Conservation (phyloP, 1,140 invertebrate species). For the Pseudomyrmex cubaensis region DNA sequence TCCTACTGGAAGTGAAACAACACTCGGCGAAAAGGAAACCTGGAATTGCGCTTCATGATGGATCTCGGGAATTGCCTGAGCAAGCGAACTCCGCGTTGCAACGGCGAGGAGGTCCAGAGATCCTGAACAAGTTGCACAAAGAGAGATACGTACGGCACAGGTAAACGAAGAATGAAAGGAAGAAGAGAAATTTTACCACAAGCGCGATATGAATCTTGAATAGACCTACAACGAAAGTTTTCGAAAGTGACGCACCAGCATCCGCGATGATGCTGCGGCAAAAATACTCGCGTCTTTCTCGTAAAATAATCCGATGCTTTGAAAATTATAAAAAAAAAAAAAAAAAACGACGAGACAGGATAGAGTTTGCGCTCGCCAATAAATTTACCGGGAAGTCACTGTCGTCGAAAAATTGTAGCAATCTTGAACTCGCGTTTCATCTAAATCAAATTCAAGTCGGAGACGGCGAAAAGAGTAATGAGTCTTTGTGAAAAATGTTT, state of each 20-base stretch:
- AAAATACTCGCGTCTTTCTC: conserved; percentile 19
- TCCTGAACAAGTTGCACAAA: conserved; percentile 27
- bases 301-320: conserved; percentile 31
- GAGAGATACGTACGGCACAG: neutral
- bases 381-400: conserved; percentile 12
- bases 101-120: neutral
- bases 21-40: conserved; percentile 36
- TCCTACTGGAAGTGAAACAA: conserved; percentile 72
- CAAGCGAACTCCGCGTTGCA: conserved; percentile 4
- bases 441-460: conserved; percentile 18
- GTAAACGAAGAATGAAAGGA: conserved; percentile 1
- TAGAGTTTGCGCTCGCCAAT: conserved; percentile 9
- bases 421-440: neutral
- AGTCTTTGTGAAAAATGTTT: neutral
- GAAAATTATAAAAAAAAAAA: conserved; percentile 45
- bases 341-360: neutral
- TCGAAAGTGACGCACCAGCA: conserved; percentile 30
- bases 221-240: conserved; percentile 55
- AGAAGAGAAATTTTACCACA: conserved; percentile 25
- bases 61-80: conserved; percentile 66
- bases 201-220: conserved; percentile 41
- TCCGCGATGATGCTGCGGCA: conserved; percentile 42
- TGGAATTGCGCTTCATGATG: conserved; percentile 70
- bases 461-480: conserved; percentile 10
- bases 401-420: conserved; percentile 26